A percentile compares a stretch with the other conserved stretches of the same genome.
Evolutionary conservation across 1,140 invertebrate species (phyloP).

Genomic region (Leguminivora glycinivorella): DNA sequence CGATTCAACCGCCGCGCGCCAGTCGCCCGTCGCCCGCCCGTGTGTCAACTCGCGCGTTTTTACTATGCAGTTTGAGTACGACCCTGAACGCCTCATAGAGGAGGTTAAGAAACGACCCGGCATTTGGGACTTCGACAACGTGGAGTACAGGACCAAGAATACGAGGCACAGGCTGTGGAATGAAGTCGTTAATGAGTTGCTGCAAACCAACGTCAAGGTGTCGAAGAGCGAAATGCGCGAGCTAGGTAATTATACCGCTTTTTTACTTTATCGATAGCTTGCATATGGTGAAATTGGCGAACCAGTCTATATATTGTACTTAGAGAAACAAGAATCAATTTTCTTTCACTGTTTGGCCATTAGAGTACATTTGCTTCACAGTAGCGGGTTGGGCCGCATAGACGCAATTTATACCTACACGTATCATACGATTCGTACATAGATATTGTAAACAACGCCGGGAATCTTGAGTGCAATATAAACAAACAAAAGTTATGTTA

Average conservation of each 20-base stretch:
- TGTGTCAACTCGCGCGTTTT: conserved; percentile 45
- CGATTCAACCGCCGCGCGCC: conserved; percentile 59
- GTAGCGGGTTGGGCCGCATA: background rate
- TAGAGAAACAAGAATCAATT: background rate
- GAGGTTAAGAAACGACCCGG: conserved; percentile 67
- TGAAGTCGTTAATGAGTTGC: conserved; percentile 60
- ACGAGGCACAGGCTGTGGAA: conserved; percentile 59
- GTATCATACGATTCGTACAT: too few relatives aligned
- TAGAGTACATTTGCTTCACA: conserved; percentile 2
- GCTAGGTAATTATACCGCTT: conserved; percentile 51
- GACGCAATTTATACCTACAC: too few relatives aligned
- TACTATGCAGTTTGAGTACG: conserved; percentile 70
- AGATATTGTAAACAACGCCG: conserved; percentile 12
- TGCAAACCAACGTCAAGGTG: conserved; percentile 55
- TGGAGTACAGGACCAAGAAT: conserved; percentile 57
- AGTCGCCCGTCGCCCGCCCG: conserved; percentile 64
- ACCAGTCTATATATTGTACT: too few relatives aligned
- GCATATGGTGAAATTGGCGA: too few relatives aligned
- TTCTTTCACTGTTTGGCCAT: background rate
- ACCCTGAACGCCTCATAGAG: conserved; percentile 65
- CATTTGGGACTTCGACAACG: conserved; percentile 67
- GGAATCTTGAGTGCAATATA: background rate
- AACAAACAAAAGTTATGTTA: conserved; percentile 24
- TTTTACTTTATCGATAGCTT: conserved; percentile 9
- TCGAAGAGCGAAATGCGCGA: conserved; percentile 67